These are phyloP conservation scores for Sorex araneus DNA, from an alignment of 2,113 vertebrate species.

Conservation along the genomic window DNA sequence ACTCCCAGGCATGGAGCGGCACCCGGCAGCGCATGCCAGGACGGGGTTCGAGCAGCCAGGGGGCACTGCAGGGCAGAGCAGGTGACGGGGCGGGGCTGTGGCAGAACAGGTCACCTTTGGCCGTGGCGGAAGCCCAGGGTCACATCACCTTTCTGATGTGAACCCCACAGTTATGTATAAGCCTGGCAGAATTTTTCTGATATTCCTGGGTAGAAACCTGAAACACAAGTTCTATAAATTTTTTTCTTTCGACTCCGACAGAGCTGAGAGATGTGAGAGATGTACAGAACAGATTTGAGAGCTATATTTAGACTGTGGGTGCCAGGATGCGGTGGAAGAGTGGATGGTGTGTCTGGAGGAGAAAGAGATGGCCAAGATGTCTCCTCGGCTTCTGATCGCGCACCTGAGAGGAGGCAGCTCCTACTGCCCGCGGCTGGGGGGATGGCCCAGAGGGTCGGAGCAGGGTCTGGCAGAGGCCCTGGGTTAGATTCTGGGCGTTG, in stretches of 20 bases:
- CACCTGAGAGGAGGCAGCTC: too few relatives aligned
- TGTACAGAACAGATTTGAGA: neutral
- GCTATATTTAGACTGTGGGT: neutral
- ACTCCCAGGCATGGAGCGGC: neutral
- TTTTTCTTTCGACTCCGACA: conserved; percentile 7
- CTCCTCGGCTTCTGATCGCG: neutral
- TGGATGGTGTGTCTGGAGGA: neutral
- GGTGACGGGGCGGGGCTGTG: neutral
- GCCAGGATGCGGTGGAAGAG: neutral
- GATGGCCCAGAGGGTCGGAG: too few relatives aligned
- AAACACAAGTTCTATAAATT: neutral
- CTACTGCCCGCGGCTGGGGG: neutral
- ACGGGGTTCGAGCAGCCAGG: too few relatives aligned
- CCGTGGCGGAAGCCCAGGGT: neutral
- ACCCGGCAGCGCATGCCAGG: too few relatives aligned
- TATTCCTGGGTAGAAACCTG: neutral
- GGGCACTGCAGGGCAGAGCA: too few relatives aligned
- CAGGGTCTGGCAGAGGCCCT: too few relatives aligned
- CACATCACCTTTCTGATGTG: neutral
- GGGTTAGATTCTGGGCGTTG: too few relatives aligned
- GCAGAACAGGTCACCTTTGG: neutral
- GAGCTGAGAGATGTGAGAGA: neutral
- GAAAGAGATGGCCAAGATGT: neutral
- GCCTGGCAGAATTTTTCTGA: neutral
- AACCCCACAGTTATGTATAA: neutral